Evolutionary conservation across 2,113 vertebrate species (phyloP), one percentile per base, ranked within the genome.

Genomic region (Accipiter virgatus): DNA sequence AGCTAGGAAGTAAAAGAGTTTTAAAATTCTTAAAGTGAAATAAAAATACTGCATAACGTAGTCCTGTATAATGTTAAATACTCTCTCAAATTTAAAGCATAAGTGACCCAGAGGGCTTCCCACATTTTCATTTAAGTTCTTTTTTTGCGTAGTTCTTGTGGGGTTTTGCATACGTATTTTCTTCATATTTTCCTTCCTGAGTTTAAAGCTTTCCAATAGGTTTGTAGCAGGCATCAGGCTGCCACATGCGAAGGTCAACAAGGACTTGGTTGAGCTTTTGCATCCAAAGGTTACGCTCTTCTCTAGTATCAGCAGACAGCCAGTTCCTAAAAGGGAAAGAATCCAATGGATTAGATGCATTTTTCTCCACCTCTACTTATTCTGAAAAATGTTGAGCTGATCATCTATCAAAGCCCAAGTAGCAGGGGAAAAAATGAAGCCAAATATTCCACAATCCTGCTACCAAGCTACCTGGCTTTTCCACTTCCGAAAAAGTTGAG

Each of bases 241-340:
- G 99, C 99, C 99, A 99, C 98, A 99, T 99, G 12, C 99, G 99
- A 92, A 99, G 98, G 88, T 99, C 99, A 94, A 99, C 53, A 27
- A 99, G 97, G 62, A 99, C 98, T 97, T 99, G 99, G 97, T 99
- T 99, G 84, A 99, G 98, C 63, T 99, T 99, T 83, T 98, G 99
- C 99, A 99, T 99, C 99, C 99, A 99, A 88, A 99, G 98, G 56
- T 99, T 99, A 81, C 99, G 98, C 47, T 99, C 99, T 4, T 99
- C 99, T 89, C 99, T 99, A 13, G 99, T 99, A 97, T 99, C 99
- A 8, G 99, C 99, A n/a, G 99, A 99, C 53, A 99, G 97, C 99
- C 99, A 99, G 98, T 99, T 99, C 96, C 99, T 36, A 82, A n/a
- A 93, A 91, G 63, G 40, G 77, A 85, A 62, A 59, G 83, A 77